Conservation (phyloP, 2,113 vertebrate species). For the Potamarius usumacintae region DNA sequence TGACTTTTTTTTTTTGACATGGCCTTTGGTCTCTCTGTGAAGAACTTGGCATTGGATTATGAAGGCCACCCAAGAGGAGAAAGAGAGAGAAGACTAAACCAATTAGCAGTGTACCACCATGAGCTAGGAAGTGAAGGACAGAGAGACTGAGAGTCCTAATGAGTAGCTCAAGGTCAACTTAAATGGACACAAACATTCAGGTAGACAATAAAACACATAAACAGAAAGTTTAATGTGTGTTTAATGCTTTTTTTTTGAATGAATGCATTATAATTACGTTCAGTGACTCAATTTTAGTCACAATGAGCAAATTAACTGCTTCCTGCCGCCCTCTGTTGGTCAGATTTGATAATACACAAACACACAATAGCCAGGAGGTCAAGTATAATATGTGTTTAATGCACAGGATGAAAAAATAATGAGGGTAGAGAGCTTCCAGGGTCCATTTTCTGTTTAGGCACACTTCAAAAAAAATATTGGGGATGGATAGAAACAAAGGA, state of each 20-base stretch:
- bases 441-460: background rate
- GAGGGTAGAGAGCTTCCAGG: background rate
- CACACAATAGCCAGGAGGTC: background rate
- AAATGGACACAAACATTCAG: background rate
- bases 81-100: constrained; percentile 83
- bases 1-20: constrained; percentile 65
- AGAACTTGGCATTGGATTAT: constrained; percentile 77
- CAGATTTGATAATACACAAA: background rate
- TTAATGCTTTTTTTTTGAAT: background rate
- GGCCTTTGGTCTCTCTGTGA: constrained; percentile 59
- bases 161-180: constrained; percentile 56
- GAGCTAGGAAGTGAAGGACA: constrained; percentile 75
- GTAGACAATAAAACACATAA: background rate
- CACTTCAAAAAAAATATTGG: background rate
- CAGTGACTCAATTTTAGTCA: background rate
- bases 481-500: too few relatives aligned
- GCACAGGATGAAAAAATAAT: background rate
- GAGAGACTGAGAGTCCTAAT: constrained; percentile 51
- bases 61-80: constrained; percentile 89
- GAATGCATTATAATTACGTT: background rate
- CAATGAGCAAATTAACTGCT: constrained; percentile 28
- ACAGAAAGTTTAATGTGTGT: background rate
- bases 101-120: constrained; percentile 86
- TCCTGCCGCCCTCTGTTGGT: constrained; percentile 67
- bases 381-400: background rate